A percentile compares a stretch with the other conserved stretches of the same genome.
These are phyloP conservation scores for Myotis daubentonii DNA, from an alignment of 2,797 vertebrate genomes.

Conservation along the genomic window DNA sequence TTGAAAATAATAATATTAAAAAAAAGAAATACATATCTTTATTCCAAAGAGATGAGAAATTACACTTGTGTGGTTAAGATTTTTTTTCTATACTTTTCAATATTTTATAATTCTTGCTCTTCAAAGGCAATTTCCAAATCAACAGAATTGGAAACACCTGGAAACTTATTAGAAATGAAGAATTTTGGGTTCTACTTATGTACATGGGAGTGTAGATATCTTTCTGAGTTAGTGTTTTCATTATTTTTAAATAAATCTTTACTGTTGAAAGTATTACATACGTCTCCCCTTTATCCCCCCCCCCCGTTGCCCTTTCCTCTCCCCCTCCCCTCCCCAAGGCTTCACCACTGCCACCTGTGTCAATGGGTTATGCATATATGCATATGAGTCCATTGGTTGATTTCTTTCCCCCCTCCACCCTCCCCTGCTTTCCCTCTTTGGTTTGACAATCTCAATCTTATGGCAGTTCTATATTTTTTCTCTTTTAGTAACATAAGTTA, in stretches of 20 bases:
- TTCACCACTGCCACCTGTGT: no score
- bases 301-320: no score
- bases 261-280: no score
- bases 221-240: not conserved
- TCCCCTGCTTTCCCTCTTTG: no score
- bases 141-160: not conserved
- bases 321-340: no score
- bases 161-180: not conserved
- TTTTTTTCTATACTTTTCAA: not conserved
- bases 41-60: not conserved
- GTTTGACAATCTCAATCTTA: not conserved
- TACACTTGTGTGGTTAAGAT: not conserved
- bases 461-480: not conserved
- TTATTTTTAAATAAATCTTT: not conserved
- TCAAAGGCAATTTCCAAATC: not conserved
- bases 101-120: not conserved
- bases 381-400: no score
- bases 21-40: not conserved
- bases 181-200: not conserved
- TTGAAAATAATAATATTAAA: not conserved
- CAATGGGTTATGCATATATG: no score
- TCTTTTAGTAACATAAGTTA: not conserved
- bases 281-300: no score
- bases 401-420: no score
- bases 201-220: not conserved